Conservation (phyloP, 2,888 invertebrate species). For the Eupeodes luniger region DNA sequence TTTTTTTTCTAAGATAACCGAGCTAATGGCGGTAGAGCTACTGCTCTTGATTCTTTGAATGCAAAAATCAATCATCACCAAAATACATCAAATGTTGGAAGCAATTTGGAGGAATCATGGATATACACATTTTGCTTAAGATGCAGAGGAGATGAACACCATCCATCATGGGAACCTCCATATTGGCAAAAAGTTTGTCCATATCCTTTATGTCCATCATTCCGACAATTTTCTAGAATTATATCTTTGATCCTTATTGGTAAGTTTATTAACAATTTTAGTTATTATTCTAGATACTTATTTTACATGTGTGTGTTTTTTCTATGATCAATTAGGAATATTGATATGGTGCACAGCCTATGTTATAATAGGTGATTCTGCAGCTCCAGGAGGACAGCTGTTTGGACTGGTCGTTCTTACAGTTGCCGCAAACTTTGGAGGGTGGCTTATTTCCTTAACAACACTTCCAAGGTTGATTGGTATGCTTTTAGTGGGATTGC, state of each 20-base stretch:
- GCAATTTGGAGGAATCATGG: conserved; percentile 87
- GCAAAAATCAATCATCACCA: conserved; percentile 80
- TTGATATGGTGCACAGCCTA: conserved; percentile 91
- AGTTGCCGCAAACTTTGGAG: conserved; percentile 92
- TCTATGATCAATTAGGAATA: conserved; percentile 84
- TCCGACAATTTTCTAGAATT: conserved; percentile 92
- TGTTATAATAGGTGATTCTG: conserved; percentile 90
- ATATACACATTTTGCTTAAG: conserved; percentile 92
- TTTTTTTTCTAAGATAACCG: conserved; percentile 78
- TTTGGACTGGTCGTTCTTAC: conserved; percentile 91
- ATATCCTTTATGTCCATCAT: conserved; percentile 93
- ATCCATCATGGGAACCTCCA: conserved; percentile 92
- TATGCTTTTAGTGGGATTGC: conserved; percentile 92
- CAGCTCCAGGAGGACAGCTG: conserved; percentile 93
- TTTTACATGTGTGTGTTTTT: background rate
- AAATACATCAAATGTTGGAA: conserved; percentile 74
- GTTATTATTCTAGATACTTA: background rate
- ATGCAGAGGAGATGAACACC: conserved; percentile 90
- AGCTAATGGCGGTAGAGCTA: conserved; percentile 77
- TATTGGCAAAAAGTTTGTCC: conserved; percentile 93
- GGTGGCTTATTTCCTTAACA: conserved; percentile 91
- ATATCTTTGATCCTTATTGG: conserved; percentile 90
- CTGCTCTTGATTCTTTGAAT: conserved; percentile 81
- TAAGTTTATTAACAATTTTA: conserved; percentile 79
- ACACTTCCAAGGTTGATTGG: conserved; percentile 94